phyloP scores from a whole-genome alignment of 1,140 invertebrate species.

The Bombus fervidus region DNA sequence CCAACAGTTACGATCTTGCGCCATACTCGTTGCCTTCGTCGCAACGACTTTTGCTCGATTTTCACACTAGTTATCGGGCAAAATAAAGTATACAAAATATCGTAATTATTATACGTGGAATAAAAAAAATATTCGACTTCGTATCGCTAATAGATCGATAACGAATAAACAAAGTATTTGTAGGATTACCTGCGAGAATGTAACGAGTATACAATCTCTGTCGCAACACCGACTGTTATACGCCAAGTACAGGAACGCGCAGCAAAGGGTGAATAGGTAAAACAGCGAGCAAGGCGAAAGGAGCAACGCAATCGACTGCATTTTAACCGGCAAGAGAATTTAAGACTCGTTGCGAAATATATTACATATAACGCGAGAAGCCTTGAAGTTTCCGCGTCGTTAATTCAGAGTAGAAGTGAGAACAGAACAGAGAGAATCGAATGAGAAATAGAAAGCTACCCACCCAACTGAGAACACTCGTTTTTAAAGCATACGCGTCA shows the following conservation, averaged over 20 bases:
- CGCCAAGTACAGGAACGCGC: background rate
- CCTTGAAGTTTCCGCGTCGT: constrained; percentile 51
- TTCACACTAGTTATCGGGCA: background rate
- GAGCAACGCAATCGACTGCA: constrained; percentile 49
- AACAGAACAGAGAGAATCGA: background rate
- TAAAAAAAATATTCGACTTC: too few relatives aligned
- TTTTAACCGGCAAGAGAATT: constrained; percentile 47
- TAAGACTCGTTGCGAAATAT: constrained; percentile 58
- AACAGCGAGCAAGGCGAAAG: constrained; percentile 41
- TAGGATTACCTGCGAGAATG: background rate
- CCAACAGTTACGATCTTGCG: background rate
- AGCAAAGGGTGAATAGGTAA: background rate
- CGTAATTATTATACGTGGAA: too few relatives aligned
- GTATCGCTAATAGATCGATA: background rate
- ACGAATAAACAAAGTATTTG: background rate
- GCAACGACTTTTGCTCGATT: background rate
- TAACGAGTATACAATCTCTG: background rate
- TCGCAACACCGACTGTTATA: background rate
- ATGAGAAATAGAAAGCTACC: constrained; percentile 29
- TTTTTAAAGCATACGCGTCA: background rate
- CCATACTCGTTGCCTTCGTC: too few relatives aligned
- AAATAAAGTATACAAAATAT: background rate
- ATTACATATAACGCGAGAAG: constrained; percentile 29
- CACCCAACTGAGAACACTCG: background rate
- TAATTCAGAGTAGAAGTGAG: constrained; percentile 38